Percentiles rank a stretch among this genome's conserved stretches.
Conservation (phyloP, 1,140 invertebrate species). For the Lepidostoma basale region DNA sequence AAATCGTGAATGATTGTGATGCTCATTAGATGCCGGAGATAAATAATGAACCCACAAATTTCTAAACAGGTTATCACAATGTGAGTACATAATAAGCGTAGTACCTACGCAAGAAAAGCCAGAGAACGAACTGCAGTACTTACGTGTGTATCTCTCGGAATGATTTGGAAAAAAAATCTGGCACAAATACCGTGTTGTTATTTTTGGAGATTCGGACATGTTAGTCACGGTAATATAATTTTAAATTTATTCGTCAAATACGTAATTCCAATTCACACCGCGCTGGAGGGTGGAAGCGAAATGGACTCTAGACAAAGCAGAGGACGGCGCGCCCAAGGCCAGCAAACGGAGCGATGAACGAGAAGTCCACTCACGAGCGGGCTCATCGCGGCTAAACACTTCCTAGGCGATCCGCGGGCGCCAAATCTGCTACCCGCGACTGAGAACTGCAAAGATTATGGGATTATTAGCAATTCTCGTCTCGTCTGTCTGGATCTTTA, state of each 20-base stretch:
- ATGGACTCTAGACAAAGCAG: constrained; percentile 8
- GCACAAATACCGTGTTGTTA: no score
- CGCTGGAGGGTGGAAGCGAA: constrained; percentile 18
- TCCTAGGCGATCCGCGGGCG: background rate
- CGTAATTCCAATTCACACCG: background rate
- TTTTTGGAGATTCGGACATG: background rate
- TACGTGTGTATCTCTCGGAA: no score
- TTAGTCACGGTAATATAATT: constrained; percentile 9
- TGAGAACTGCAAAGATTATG: background rate
- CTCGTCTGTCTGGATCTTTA: no score
- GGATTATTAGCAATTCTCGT: background rate
- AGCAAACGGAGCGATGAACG: constrained; percentile 18
- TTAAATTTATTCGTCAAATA: background rate
- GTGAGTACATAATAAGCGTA: no score
- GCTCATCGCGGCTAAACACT: background rate
- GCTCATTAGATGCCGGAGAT: background rate
- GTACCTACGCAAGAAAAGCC: no score
- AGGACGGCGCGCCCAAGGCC: constrained; percentile 2
- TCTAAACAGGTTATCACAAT: background rate
- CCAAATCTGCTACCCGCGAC: background rate
- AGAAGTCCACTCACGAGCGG: background rate
- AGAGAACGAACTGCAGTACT: no score
- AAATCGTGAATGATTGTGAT: background rate
- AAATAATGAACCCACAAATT: background rate
- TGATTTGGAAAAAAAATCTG: no score